Percentiles rank a stretch among this genome's conserved stretches.
phyloP scores from a whole-genome alignment of 2,113 vertebrate species.

The Daphoenositta chrysoptera region DNA sequence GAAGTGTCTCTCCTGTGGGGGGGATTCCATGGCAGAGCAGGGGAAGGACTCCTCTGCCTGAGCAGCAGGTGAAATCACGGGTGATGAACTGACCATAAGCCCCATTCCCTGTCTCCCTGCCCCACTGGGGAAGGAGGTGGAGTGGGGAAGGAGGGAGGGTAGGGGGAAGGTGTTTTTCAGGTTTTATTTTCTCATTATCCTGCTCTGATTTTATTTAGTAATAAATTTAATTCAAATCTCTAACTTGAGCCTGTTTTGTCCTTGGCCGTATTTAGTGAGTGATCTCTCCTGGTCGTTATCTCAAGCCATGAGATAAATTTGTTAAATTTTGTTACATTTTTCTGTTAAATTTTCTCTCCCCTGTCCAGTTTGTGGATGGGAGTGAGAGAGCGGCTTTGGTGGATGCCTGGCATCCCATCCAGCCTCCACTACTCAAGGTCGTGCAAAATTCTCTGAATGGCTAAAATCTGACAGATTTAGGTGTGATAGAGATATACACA shows the following conservation, averaged over 20 bases:
- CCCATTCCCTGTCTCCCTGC: not conserved
- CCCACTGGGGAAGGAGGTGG: accelerated
- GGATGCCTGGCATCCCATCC: not conserved
- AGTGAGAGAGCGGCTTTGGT: not conserved
- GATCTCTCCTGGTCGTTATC: accelerated
- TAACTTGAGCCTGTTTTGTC: not conserved
- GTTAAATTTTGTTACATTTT: not conserved
- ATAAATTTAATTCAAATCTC: not conserved
- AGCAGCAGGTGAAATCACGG: not conserved
- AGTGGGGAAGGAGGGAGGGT: not conserved
- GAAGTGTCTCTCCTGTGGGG: not conserved
- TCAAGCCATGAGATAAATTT: not conserved
- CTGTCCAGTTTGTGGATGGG: not conserved
- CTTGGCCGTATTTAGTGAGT: not conserved
- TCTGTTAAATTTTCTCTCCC: not conserved
- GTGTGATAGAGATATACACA: not conserved
- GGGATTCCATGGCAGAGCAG: accelerated
- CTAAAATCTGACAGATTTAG: not conserved
- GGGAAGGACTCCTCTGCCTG: not conserved
- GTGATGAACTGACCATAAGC: not conserved
- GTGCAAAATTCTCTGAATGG: not conserved
- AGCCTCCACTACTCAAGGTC: not conserved
- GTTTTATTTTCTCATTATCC: not conserved
- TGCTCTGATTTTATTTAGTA: not conserved
- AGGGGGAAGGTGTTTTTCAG: not conserved